Evolutionary conservation across 2,797 vertebrate genomes (phyloP), one percentile per base, ranked within the genome.

Genomic region (Scomberomorus guttatus): DNA sequence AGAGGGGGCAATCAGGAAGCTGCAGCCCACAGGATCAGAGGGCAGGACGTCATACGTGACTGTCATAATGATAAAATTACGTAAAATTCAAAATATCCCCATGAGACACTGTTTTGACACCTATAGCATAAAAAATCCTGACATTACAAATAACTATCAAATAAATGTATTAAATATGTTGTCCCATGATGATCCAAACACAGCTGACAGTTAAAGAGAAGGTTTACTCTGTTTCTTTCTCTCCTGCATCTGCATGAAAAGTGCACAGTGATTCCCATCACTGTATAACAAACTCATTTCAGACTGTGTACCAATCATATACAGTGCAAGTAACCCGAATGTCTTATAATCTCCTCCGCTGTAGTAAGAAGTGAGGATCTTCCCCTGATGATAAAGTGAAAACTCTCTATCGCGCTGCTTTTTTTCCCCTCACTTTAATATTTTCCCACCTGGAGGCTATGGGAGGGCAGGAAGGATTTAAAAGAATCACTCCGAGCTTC

Each of bases 391-490:
- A 74, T 79, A 63, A 68, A 72, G 58, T 52, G 48, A 79, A 70
- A 32, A 1, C 55, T 48, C 51, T 69, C 39, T 48, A 8, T 39
- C 29, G 51, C 20, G 29, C 14, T 37, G 29, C 7, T 24, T 60
- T 44, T 25, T 34, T 13, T 55, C 50, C 52, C 37, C 20, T 68
- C 6, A 39, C 77, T 89, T 80, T 87, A 71, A 87, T 80, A 71
- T 73, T n/a, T 59, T 77, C 62, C 82, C 65, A 75, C 90, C 90
- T 84, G 75, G 61, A 84, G 81, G 85, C 79, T 56, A 24, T 6
- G 29, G 48, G 48, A 66, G 34, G 42, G 46, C 59, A 64, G 61
- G 22, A 32, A 58, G 68, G 83, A 64, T 82, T 85, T 65, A 66
- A 72, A 77, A 48, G 62, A 86, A 80, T 75, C 46, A 25, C 74